A percentile compares a stretch with the other conserved stretches of the same genome.
Conservation (phyloP, 2,113 vertebrate genomes). For the Uria lomvia region DNA sequence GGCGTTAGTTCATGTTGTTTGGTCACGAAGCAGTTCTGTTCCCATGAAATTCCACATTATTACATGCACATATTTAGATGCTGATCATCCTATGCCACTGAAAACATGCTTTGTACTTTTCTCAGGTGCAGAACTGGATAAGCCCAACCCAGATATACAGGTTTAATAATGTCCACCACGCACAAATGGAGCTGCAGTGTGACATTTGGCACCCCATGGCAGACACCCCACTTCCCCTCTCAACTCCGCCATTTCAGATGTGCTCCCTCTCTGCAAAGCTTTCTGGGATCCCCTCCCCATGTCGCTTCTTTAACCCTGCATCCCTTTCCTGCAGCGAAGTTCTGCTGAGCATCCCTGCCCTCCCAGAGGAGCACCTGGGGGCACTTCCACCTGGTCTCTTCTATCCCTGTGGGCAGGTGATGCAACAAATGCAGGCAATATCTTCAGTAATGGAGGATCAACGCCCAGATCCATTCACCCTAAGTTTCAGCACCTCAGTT, state of each 20-base stretch:
- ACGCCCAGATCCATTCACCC: neutral
- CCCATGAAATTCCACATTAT: neutral
- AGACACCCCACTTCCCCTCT: accelerated
- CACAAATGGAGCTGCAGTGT: neutral
- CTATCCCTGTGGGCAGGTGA: neutral
- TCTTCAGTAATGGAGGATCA: neutral
- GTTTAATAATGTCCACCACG: neutral
- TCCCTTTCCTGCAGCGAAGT: neutral
- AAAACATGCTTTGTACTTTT: neutral
- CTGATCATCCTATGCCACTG: neutral
- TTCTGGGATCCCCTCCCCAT: neutral
- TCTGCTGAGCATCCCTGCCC: neutral
- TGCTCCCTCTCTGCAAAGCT: neutral
- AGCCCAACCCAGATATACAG: neutral
- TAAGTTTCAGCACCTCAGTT: neutral
- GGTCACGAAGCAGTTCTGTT: neutral
- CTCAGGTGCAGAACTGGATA: neutral
- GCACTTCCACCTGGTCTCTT: neutral
- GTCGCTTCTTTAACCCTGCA: neutral
- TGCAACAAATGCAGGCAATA: neutral
- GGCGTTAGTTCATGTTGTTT: neutral
- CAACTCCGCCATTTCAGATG: neutral
- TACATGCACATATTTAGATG: neutral
- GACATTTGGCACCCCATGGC: neutral
- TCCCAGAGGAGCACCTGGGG: neutral